Conservation (phyloP, 2,113 vertebrate species). For the Colossoma macropomum region DNA sequence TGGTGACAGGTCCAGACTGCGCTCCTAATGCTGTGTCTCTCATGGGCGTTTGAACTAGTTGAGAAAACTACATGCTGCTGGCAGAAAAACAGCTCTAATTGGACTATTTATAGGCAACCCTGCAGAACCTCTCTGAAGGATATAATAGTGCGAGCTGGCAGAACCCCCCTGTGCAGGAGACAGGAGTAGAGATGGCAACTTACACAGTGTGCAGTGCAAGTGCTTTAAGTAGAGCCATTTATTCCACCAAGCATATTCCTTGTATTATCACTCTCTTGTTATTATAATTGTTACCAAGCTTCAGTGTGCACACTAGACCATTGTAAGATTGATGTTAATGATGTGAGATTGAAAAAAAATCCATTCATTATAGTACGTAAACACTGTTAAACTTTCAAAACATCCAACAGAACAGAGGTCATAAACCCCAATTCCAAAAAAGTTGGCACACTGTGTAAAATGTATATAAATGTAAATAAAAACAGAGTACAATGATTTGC, state of each 20-base stretch:
- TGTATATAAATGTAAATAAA: no score
- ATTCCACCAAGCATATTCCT: background rate
- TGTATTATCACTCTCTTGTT: no score
- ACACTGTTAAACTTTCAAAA: no score
- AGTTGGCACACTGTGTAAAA: no score
- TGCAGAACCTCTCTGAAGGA: conserved; percentile 46
- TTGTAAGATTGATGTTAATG: background rate
- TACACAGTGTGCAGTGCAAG: background rate
- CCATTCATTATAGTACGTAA: no score
- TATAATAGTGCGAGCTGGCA: conserved; percentile 45
- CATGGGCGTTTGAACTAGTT: conserved; percentile 38
- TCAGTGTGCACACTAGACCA: no score
- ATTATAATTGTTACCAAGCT: background rate
- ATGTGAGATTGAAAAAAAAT: background rate
- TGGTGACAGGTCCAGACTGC: conserved; percentile 43
- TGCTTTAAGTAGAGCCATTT: background rate
- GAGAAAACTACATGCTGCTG: conserved; percentile 25
- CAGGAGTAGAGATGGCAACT: conserved; percentile 18
- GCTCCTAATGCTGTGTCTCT: conserved; percentile 53
- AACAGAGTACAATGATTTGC: no score
- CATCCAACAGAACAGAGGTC: no score
- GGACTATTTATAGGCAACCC: conserved; percentile 57
- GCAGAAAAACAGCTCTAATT: conserved; percentile 60
- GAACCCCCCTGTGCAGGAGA: conserved; percentile 47
- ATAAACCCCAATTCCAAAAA: no score